Conservation (phyloP, 2,797 vertebrate species). For the Diceros bicornis region DNA sequence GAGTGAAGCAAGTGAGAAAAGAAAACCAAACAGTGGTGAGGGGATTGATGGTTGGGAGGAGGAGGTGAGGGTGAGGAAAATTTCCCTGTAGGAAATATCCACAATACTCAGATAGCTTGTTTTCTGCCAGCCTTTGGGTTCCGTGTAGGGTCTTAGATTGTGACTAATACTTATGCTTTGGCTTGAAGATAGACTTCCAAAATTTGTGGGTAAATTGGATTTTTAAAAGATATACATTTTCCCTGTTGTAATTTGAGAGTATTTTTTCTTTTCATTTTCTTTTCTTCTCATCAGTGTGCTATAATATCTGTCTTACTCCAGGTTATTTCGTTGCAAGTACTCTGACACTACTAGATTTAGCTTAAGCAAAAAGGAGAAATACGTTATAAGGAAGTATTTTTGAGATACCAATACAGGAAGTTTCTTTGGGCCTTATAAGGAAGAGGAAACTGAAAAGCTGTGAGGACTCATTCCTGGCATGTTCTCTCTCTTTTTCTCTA, state of each 20-base stretch:
- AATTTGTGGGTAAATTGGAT: background rate
- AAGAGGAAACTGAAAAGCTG: slow-evolving; percentile 51
- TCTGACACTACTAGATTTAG: background rate
- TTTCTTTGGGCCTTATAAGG: slow-evolving; percentile 13
- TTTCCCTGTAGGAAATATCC: background rate
- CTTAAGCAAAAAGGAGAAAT: slow-evolving; percentile 54
- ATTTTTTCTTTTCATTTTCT: background rate
- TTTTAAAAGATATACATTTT: slow-evolving; percentile 30
- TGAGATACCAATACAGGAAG: slow-evolving; percentile 63
- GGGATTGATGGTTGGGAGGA: background rate
- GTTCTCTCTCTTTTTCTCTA: background rate
- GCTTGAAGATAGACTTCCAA: slow-evolving; percentile 27
- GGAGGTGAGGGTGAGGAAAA: background rate
- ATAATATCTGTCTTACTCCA: background rate
- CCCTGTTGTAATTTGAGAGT: background rate
- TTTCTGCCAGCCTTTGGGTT: background rate
- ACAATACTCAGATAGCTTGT: background rate
- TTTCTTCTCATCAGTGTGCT: background rate
- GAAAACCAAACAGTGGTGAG: background rate
- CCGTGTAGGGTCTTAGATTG: slow-evolving; percentile 18
- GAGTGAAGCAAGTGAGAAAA: background rate
- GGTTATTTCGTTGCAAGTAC: background rate
- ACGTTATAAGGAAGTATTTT: slow-evolving; percentile 61
- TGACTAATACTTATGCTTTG: background rate
- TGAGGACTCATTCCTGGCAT: background rate